phyloP scores from a whole-genome alignment of 2,797 vertebrate genomes.

The Phylloscopus collybita region DNA sequence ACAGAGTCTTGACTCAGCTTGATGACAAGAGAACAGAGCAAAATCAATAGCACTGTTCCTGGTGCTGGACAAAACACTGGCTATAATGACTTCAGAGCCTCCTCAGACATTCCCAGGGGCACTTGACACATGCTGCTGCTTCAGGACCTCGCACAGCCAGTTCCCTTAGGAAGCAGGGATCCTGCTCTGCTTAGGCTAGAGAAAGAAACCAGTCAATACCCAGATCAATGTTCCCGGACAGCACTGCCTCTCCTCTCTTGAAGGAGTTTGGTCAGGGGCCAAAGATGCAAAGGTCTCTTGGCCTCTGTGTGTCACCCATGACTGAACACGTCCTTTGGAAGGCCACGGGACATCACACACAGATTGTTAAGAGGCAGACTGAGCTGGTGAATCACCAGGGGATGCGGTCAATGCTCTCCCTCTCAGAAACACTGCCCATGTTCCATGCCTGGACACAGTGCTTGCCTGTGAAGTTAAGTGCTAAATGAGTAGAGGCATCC shows the following conservation, averaged over 20 bases:
- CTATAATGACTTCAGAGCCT: background rate
- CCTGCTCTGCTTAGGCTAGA: background rate
- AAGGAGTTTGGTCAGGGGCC: background rate
- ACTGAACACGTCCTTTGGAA: background rate
- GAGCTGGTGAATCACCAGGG: background rate
- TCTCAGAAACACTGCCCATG: background rate
- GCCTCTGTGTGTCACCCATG: background rate
- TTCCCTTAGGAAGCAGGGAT: background rate
- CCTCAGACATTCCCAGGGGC: background rate
- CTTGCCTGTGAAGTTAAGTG: background rate
- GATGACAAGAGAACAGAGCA: background rate
- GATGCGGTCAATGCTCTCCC: background rate
- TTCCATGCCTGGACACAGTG: background rate
- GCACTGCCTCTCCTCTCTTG: background rate
- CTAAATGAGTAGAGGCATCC: background rate
- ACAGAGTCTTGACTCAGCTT: background rate
- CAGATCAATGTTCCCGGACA: background rate
- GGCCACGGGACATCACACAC: rapidly evolving
- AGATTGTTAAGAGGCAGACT: background rate
- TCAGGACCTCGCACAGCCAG: rapidly evolving
- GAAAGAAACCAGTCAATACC: background rate
- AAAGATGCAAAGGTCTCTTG: background rate
- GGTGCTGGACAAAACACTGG: background rate
- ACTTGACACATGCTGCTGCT: background rate
- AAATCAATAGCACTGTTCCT: background rate